Conservation (phyloP, 2,113 vertebrate genomes). For the Panthera uncia region DNA sequence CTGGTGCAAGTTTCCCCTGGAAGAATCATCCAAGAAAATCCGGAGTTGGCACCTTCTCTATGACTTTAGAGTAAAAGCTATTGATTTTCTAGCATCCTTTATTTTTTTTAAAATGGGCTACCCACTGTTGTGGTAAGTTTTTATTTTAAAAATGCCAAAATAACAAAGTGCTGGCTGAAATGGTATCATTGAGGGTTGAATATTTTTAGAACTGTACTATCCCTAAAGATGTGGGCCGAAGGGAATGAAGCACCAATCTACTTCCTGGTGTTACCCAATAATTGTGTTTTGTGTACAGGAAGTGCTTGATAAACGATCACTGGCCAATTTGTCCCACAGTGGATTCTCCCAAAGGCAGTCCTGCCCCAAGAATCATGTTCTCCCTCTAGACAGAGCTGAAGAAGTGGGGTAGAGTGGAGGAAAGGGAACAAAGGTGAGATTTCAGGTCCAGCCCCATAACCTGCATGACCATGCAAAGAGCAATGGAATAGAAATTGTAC, state of each 20-base stretch:
- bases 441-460: not conserved
- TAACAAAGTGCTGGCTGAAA: slow-evolving; percentile 15
- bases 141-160: slow-evolving; percentile 23
- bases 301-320: not conserved
- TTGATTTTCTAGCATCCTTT: slow-evolving; percentile 40
- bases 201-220: not conserved
- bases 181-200: not conserved
- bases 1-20: not conserved
- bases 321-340: not conserved
- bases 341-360: not conserved
- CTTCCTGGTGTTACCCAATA: not conserved
- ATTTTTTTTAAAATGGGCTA: not conserved
- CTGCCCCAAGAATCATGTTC: not conserved
- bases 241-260: not conserved
- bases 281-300: not conserved
- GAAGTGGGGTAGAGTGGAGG: not conserved
- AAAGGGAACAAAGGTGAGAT: not conserved
- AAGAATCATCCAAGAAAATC: slow-evolving; percentile 13
- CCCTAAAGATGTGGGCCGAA: not conserved
- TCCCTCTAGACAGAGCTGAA: not conserved
- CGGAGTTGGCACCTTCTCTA: slow-evolving; percentile 7
- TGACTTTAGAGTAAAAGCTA: not conserved
- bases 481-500: not conserved
- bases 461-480: not conserved
- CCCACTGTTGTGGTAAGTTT: not conserved